Evolutionary conservation across 2,113 vertebrate species (phyloP).

Genomic region (Calcarius ornatus): DNA sequence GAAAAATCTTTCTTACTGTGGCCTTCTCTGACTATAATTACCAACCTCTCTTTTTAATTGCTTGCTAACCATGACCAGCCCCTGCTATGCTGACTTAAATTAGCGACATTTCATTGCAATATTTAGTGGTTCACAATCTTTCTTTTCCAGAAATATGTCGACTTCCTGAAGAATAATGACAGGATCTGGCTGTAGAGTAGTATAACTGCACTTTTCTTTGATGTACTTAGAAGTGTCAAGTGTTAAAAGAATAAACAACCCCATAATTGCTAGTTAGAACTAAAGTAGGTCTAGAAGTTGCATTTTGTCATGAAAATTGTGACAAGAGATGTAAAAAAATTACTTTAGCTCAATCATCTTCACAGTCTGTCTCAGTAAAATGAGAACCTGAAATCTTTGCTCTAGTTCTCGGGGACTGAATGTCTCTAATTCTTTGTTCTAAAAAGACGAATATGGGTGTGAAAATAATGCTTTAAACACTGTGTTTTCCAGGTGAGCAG

Average conservation of each 20-base stretch:
- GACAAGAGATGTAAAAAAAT: conserved; percentile 9
- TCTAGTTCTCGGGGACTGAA: background rate
- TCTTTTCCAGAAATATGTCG: background rate
- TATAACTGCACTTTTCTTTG: conserved; percentile 21
- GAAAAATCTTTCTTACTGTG: background rate
- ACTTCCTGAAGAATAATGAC: conserved; percentile 5
- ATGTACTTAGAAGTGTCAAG: conserved; percentile 22
- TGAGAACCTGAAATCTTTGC: background rate
- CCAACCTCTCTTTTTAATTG: background rate
- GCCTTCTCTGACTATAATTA: background rate
- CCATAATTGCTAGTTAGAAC: background rate
- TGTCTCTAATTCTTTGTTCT: background rate
- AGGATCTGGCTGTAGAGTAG: background rate
- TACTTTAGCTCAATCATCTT: conserved; percentile 11
- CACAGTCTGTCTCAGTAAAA: background rate
- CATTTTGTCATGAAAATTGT: conserved; percentile 22
- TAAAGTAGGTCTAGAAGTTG: conserved; percentile 44
- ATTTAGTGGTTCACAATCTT: background rate
- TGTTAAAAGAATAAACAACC: conserved; percentile 48
- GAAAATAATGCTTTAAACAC: conserved; percentile 11
- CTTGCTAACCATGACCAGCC: background rate
- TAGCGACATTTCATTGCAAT: background rate
- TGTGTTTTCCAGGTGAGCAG: background rate
- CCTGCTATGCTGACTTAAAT: background rate
- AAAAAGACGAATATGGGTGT: background rate